Conservation (phyloP, 2,797 vertebrate genomes). For the Peromyscus nudipes region DNA sequence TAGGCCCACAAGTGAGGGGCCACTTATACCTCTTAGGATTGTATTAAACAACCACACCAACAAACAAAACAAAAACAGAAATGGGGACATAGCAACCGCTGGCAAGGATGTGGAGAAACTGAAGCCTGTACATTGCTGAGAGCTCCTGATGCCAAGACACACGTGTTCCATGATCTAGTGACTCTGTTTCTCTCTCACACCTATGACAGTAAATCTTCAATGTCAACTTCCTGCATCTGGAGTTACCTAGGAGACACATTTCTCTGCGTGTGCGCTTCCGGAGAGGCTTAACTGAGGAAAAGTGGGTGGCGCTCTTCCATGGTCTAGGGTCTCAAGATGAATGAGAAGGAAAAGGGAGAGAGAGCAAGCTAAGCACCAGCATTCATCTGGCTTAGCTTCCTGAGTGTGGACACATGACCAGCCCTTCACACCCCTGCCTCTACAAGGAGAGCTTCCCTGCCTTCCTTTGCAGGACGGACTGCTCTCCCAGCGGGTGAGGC, state of each 20-base stretch:
- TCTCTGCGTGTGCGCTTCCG: not conserved
- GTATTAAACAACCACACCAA: not conserved
- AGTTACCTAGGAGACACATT: not conserved
- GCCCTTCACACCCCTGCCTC: no score
- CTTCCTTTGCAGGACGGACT: not conserved
- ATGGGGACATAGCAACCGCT: no score
- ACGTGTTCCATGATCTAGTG: not conserved
- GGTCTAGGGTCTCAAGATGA: not conserved
- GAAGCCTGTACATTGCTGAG: not conserved
- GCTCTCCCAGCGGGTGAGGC: no score
- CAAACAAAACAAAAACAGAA: not conserved
- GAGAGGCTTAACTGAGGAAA: not conserved
- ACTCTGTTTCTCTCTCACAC: no score
- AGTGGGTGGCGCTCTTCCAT: not conserved
- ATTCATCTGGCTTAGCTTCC: not conserved
- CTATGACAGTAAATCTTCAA: not conserved
- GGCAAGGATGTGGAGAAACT: not conserved
- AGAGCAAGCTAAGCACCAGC: not conserved
- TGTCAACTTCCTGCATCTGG: not conserved
- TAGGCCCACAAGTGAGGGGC: not conserved
- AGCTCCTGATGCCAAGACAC: no score
- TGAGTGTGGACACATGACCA: not conserved
- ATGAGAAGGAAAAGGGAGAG: not conserved
- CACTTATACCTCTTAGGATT: not conserved
- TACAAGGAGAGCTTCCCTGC: no score